A percentile compares a stretch with the other conserved stretches of the same genome.
Conservation (phyloP, 2,888 invertebrate genomes). For the Leptinotarsa juncta region DNA sequence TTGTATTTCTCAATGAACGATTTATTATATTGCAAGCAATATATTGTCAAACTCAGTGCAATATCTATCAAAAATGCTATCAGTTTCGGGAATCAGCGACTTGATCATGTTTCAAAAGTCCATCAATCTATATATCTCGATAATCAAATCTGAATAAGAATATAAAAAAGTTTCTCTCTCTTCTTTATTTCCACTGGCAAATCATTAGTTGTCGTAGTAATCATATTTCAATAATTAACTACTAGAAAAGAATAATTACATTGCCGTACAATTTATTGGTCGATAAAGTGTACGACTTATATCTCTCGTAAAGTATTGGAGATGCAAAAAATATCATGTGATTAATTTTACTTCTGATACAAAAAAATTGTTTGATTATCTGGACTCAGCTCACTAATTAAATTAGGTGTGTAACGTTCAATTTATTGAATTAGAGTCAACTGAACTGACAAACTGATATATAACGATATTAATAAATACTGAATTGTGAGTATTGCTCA, state of each 20-base stretch:
- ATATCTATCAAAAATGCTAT: no score
- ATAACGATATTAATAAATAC: conserved; percentile 23
- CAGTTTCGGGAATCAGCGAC: no score
- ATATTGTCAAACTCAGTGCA: no score
- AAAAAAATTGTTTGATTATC: conserved; percentile 23
- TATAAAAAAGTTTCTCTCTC: no score
- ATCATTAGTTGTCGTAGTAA: background rate
- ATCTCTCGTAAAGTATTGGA: conserved; percentile 4
- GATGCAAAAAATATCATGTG: conserved; percentile 14
- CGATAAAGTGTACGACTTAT: conserved; percentile 19
- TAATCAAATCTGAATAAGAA: no score
- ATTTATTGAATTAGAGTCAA: conserved; percentile 25
- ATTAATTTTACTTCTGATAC: conserved; percentile 5
- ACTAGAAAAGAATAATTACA: conserved; percentile 15
- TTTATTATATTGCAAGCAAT: no score
- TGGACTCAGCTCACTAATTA: conserved; percentile 18
- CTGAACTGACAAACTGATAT: conserved; percentile 22
- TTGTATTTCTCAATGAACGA: no score
- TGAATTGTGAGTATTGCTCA: conserved; percentile 12
- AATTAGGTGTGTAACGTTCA: conserved; percentile 27
- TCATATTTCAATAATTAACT: conserved; percentile 11
- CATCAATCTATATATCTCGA: no score
- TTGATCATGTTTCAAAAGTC: no score
- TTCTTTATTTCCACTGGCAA: background rate
- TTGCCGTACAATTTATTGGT: conserved; percentile 18